These are phyloP conservation scores for Sclerurus mexicanus DNA, from an alignment of 2,113 vertebrate species.

Conservation along the genomic window DNA sequence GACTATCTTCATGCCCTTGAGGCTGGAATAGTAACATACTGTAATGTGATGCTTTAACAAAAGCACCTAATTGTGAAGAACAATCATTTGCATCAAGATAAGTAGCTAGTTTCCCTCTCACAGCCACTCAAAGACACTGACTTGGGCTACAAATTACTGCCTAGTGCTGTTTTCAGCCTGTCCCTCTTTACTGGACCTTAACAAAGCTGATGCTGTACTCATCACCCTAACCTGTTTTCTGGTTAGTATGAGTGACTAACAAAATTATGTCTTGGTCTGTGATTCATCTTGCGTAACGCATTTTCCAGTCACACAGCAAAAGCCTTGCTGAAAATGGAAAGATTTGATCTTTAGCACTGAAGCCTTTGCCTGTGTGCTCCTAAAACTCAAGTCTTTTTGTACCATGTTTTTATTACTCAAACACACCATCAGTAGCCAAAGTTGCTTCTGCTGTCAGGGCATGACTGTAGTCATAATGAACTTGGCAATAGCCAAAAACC, in stretches of 20 bases:
- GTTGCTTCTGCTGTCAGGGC: neutral
- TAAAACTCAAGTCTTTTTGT: slow-evolving; percentile 3
- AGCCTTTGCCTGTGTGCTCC: neutral
- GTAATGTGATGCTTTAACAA: slow-evolving; percentile 36
- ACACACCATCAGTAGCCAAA: neutral
- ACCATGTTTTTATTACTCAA: slow-evolving; percentile 18
- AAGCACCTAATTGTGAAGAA: slow-evolving; percentile 47
- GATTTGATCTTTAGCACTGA: slow-evolving; percentile 44
- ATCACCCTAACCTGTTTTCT: slow-evolving; percentile 47
- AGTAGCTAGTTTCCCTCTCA: slow-evolving; percentile 54
- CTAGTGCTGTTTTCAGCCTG: slow-evolving; percentile 28
- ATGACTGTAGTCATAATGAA: neutral
- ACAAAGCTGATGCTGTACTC: slow-evolving; percentile 37
- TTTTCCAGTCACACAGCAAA: slow-evolving; percentile 71
- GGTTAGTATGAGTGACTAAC: slow-evolving; percentile 57
- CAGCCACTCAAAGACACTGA: neutral
- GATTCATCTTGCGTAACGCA: slow-evolving; percentile 69
- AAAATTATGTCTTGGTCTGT: slow-evolving; percentile 46
- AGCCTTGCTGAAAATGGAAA: slow-evolving; percentile 51
- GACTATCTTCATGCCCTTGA: neutral
- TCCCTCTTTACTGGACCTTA: neutral
- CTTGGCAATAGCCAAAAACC: neutral
- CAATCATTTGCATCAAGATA: slow-evolving; percentile 47
- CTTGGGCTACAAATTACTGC: slow-evolving; percentile 8
- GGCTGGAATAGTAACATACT: neutral